Conservation (phyloP, 2,888 invertebrate genomes). For the Melanostoma scalare region DNA sequence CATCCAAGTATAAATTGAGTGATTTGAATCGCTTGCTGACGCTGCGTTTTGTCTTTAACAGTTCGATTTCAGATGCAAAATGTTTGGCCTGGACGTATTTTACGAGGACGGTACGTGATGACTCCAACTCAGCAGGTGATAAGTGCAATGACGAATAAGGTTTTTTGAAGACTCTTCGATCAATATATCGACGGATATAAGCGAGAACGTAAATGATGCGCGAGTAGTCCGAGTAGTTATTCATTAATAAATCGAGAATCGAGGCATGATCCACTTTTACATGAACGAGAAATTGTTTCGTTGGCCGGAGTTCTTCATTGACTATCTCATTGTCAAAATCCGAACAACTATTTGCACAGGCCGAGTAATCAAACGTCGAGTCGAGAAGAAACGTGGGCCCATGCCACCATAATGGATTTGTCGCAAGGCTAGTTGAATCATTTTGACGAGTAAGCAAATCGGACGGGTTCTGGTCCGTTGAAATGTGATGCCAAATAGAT, state of each 20-base stretch:
- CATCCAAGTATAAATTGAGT: slow-evolving; percentile 20
- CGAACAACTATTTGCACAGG: slow-evolving; percentile 6
- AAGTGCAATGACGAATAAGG: not conserved
- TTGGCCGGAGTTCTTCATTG: slow-evolving; percentile 7
- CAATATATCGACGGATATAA: slow-evolving; percentile 13
- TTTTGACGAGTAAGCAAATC: not conserved
- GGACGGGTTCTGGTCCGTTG: not conserved
- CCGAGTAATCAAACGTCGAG: slow-evolving; percentile 50
- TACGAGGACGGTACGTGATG: slow-evolving; percentile 3
- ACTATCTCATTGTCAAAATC: slow-evolving; percentile 6
- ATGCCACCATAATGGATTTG: slow-evolving; percentile 4
- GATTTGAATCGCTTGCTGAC: slow-evolving; percentile 20
- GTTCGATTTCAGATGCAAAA: slow-evolving; percentile 9
- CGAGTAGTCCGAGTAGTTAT: slow-evolving; percentile 9
- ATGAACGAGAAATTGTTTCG: slow-evolving; percentile 5
- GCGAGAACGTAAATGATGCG: slow-evolving; percentile 20
- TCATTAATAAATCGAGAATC: slow-evolving; percentile 11
- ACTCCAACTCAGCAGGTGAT: not conserved
- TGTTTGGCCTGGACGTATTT: slow-evolving; percentile 30
- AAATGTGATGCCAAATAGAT: not conserved
- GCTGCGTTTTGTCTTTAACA: slow-evolving; percentile 2
- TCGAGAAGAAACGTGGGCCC: slow-evolving; percentile 11
- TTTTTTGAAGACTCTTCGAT: slow-evolving; percentile 14
- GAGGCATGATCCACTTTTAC: slow-evolving; percentile 1
- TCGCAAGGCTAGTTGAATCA: not conserved